phyloP scores from a whole-genome alignment of 2,888 invertebrate genomes.

The Diabrotica balteata region DNA sequence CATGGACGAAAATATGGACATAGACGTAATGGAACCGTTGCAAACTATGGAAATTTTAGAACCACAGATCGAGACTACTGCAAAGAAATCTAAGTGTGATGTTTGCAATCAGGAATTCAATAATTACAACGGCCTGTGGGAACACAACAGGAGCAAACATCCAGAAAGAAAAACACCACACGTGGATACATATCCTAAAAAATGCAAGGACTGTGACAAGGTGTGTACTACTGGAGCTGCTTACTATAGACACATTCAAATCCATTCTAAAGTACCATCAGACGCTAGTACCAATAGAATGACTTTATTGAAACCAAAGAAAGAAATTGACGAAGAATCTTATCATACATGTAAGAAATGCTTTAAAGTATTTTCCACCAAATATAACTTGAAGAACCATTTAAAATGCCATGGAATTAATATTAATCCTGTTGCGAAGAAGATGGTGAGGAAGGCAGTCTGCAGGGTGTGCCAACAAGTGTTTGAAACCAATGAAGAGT shows the following conservation, averaged over 20 bases:
- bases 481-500: conserved; percentile 63
- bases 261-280: conserved; percentile 47
- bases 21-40: too few species aligned
- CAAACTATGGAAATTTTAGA: conserved; percentile 5
- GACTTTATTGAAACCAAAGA: conserved; percentile 26
- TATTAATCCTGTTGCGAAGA: conserved; percentile 49
- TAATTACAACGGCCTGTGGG: conserved; percentile 52
- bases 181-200: conserved; percentile 46
- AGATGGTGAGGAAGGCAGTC: conserved; percentile 58
- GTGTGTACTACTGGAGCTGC: conserved; percentile 51
- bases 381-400: conserved; percentile 59
- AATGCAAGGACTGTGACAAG: conserved; percentile 53
- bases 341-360: conserved; percentile 62
- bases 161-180: conserved; percentile 43
- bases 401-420: conserved; percentile 62
- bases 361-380: conserved; percentile 61
- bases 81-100: conserved; percentile 64
- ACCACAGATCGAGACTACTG: conserved; percentile 40
- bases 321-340: conserved; percentile 50
- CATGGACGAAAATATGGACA: too few species aligned
- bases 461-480: conserved; percentile 72
- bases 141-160: conserved; percentile 53
- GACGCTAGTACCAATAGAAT: conserved; percentile 22
- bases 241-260: conserved; percentile 52
- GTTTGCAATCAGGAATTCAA: conserved; percentile 64